phyloP scores from a whole-genome alignment of 1,140 invertebrate species.

The Amphibalanus amphitrite region DNA sequence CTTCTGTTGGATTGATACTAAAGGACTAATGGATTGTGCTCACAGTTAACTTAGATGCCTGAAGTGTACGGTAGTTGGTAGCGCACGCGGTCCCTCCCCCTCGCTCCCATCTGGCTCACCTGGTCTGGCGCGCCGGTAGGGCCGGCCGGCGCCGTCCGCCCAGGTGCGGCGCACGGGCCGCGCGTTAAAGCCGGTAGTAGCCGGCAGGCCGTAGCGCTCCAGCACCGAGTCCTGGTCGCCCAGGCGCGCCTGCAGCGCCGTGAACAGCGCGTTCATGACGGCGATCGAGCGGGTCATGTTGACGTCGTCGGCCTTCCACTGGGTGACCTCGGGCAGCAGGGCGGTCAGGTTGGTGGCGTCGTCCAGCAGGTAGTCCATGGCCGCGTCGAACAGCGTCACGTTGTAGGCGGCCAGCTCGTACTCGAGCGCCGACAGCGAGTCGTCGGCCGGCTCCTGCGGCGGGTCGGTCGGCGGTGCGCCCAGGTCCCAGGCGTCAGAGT shows the following conservation, averaged over 20 bases:
- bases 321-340: not conserved
- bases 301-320: not conserved
- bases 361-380: not conserved
- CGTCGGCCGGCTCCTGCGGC: not conserved
- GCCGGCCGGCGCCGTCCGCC: not conserved
- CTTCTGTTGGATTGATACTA: too few species aligned
- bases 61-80: too few species aligned
- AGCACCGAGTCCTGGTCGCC: not conserved
- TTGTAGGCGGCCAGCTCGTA: not conserved
- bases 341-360: not conserved
- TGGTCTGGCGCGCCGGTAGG: not conserved
- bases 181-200: not conserved
- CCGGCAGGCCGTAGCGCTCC: not conserved
- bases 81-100: too few species aligned
- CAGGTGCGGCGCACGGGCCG: not conserved
- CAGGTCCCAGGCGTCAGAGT: conserved; percentile 2
- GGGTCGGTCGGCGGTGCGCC: not conserved
- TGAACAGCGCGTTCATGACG: conserved; percentile 6
- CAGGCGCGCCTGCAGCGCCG: conserved; percentile 6
- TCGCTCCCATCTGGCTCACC: not conserved
- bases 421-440: conserved; percentile 2
- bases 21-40: too few species aligned
- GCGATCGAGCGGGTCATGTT: not conserved
- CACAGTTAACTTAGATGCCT: too few species aligned
- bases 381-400: not conserved